Evolutionary conservation across 1,140 invertebrate species (phyloP), one percentile per base, ranked within the genome.

Genomic region (Phocides pigmalion): DNA sequence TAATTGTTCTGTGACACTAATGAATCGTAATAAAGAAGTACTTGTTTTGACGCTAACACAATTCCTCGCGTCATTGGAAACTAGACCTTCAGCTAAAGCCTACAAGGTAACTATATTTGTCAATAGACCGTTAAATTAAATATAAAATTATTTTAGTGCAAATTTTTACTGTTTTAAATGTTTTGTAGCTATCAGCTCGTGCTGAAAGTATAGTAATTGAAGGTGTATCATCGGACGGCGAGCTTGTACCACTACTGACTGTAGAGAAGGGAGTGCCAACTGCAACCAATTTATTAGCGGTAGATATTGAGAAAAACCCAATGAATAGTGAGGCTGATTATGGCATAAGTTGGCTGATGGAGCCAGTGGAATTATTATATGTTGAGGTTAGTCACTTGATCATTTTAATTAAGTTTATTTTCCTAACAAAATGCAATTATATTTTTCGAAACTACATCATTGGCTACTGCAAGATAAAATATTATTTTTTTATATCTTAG

Each of bases 171-270:
- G 35, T 42, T 41, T n/a, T 16, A 37, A 14, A 14, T 51, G 28
- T 58, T 53, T 54, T 11, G 9, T 58, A 92, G 91, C 68, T 96
- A 19, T 95, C 95, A 20, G 93, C 94, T 6, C 92, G 96, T 62
- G 94, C 95, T 46, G 96, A 97, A 86, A 96, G 95, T 76, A 93
- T 97, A 75, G 94, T 96, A 1, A 89, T 97, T 3, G 96, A 97
- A 88, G 96, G 96, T 0, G 93, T 94, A 14, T 95, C 95, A 37
- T 88, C 94, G 0, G 96, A 96, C 64, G 94, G 96, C 70, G 95
- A 96, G 72, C 80, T 97, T 19, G 93, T 96, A 4, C 94, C 96
- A 0, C 87, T 97, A 9, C 54, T 96, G 12, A 95, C 94, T 0
- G 95, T 95, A 0, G 94, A 95, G 71, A 94, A 94, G 74, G 92